Base-by-base conservation (phyloP, 2,888 invertebrate genomes). In the Leptura quadrifasciata region DNA sequence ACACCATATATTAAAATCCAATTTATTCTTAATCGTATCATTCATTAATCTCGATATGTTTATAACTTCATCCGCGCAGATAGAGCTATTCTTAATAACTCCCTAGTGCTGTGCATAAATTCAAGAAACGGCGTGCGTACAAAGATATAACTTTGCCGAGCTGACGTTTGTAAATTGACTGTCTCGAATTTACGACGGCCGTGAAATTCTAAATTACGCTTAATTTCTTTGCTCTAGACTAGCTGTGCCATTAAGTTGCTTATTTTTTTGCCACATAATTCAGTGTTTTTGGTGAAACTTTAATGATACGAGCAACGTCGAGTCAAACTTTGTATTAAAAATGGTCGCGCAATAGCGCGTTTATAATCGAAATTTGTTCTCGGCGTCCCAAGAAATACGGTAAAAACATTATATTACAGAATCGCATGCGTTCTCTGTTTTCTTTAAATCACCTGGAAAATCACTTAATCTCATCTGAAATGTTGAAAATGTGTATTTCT, bases 1-100 rank as follows among this genome's bases (percentile, higher is more conserved):
- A 35, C 63, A 67, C 72, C 27, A 18, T 67, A 64, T 76, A 80
- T 80, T 80, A 79, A 80, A 79, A 80, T 77, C 80, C 75, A 80
- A 80, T 80, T 79, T 79, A 77, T 76, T 76, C 73, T 72, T 77
- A 75, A 78, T 80, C 57, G 76, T 80, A 67, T 67, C 64, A 47
- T 67, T 67, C 73, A 60, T 58, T 73, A 52, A 60, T 55, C 54
- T 73, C 61, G 75, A 75, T 72, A 75, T 77, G 77, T 77, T 77
- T 77, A 77, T 75, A 75, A 77, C 75, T 77, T 77, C 69, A 77
- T 75, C 72, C 68, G 60, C 1, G 72, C 9, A 17, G 60, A 60
- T 27, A 65, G 77, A 73, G 61, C 71, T 21, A 60, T 35, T 70
- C 75, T 76, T 77, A 77, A 77, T 77, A 75, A 73, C 63, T 72